A percentile compares a stretch with the other conserved stretches of the same genome.
Evolutionary conservation across 1,140 invertebrate species (phyloP).

Genomic region (Drosophila tristis): DNA sequence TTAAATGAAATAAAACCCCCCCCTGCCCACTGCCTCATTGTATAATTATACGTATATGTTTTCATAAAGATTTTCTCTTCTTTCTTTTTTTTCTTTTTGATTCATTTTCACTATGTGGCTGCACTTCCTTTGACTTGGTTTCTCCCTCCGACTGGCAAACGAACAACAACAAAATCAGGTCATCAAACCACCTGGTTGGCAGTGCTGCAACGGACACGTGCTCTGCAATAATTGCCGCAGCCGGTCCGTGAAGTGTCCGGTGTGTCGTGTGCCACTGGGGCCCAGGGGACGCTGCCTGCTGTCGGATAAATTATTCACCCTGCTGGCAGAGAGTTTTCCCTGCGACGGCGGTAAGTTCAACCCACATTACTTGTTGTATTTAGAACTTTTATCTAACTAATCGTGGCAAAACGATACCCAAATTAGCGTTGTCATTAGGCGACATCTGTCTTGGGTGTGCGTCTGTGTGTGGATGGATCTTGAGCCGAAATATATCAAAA

Average conservation of each 20-base stretch:
- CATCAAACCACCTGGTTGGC: constrained; percentile 84
- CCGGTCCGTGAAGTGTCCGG: constrained; percentile 84
- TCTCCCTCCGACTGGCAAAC: background rate
- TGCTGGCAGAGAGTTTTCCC: constrained; percentile 84
- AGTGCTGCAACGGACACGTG: constrained; percentile 85
- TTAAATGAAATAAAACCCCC: constrained; percentile 23
- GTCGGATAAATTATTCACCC: constrained; percentile 84
- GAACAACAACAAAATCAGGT: constrained; percentile 58
- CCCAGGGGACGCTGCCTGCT: constrained; percentile 84
- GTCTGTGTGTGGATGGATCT: background rate
- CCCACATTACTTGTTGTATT: constrained; percentile 6
- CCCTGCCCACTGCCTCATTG: background rate
- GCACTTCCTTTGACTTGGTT: background rate
- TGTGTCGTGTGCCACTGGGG: constrained; percentile 83
- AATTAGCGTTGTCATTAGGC: constrained; percentile 68
- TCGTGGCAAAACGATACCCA: constrained; percentile 42
- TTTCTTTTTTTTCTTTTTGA: background rate
- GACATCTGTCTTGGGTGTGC: constrained; percentile 6
- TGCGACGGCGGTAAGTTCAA: constrained; percentile 79
- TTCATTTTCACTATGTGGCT: background rate
- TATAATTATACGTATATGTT: constrained; percentile 22
- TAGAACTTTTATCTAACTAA: constrained; percentile 31
- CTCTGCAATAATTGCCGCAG: constrained; percentile 84
- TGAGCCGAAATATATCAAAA: constrained; percentile 1
- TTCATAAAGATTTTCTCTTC: constrained; percentile 4